Evolutionary conservation across 2,888 invertebrate genomes (phyloP), one percentile per base, ranked within the genome.

Genomic region (Platynereis dumerilii): DNA sequence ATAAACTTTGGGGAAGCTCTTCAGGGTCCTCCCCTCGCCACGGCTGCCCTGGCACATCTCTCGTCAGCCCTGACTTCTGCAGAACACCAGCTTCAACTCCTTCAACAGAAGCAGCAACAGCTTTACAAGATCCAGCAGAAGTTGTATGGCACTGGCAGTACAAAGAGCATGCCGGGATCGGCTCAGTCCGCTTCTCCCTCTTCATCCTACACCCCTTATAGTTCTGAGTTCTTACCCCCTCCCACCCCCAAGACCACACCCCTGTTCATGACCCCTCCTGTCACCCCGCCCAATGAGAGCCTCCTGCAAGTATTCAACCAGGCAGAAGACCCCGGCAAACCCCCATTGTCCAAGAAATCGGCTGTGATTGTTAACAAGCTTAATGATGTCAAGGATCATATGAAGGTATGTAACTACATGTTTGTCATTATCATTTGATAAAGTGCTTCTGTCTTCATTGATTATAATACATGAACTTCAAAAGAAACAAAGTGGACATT

Each of bases 191-290:
- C 48, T 48, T 22, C 48, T 12, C 48, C 48, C n/a, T 48, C 48
- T 5, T 48, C 48, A 22, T 48, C 48, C 3, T 48, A 48, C 17
- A 20, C 29, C 7, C 57, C 58, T 2, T 56, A 66, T 54, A 62
- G 58, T 61, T 72, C 76, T 15, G 77, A 77, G 57, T 71, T 77
- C 59, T 72, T 77, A 64, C 79, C 79, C 3, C 77, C 77, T 5
- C 79, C 82, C 15, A 83, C 83, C 1, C 83, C 83, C 1, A 84
- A 85, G 70, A 82, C 84, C 52, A 84, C 84, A 0, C 84, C 83
- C 12, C 78, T 81, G 65, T 78, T 77, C 61, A 80, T 80, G 74
- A 81, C 80, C 0, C 82, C 80, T 20, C 79, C 80, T 3, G 71
- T 80, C 24, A 80, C 80, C n/a, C 80, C 80, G 39, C 81, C 81